phyloP scores from a whole-genome alignment of 2,113 vertebrate genomes.

The Channa argus region DNA sequence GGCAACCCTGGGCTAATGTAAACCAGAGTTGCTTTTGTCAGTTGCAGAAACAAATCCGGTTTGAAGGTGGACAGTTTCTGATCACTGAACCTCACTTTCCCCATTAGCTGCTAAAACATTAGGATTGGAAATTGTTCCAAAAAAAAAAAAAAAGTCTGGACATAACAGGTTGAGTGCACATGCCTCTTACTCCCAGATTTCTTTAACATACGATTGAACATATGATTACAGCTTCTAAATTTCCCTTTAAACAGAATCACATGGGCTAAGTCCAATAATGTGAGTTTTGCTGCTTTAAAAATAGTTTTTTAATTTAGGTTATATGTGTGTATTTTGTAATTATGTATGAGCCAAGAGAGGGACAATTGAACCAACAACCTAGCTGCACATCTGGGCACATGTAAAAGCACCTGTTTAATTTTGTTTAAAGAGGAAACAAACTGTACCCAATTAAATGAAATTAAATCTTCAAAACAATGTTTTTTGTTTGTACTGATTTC shows the following conservation, averaged over 20 bases:
- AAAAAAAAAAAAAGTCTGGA: slow-evolving; percentile 38
- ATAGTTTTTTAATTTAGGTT: slow-evolving; percentile 39
- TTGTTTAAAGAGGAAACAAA: slow-evolving; percentile 75
- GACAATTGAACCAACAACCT: slow-evolving; percentile 26
- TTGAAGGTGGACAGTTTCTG: slow-evolving; percentile 61
- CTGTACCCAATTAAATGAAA: slow-evolving; percentile 59
- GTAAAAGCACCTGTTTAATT: slow-evolving; percentile 58
- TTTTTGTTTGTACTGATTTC: slow-evolving; percentile 67
- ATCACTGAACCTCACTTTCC: slow-evolving; percentile 53
- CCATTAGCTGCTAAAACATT: slow-evolving; percentile 56
- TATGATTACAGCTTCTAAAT: slow-evolving; percentile 63
- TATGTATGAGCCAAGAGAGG: slow-evolving; percentile 17
- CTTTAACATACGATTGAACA: slow-evolving; percentile 66
- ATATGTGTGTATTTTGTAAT: slow-evolving; percentile 38
- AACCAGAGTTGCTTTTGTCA: slow-evolving; percentile 85
- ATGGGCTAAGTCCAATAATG: slow-evolving; percentile 31
- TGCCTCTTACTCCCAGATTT: slow-evolving; percentile 51
- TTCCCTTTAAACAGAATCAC: slow-evolving; percentile 52
- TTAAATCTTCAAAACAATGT: slow-evolving; percentile 38
- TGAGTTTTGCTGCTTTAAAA: slow-evolving; percentile 29
- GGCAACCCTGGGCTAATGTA: slow-evolving; percentile 77
- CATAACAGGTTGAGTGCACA: slow-evolving; percentile 60
- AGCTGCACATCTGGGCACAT: slow-evolving; percentile 30
- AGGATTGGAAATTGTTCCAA: slow-evolving; percentile 45
- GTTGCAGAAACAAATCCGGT: slow-evolving; percentile 35